phyloP scores from a whole-genome alignment of 2,113 vertebrate genomes.

The Apodemus speciosus region DNA sequence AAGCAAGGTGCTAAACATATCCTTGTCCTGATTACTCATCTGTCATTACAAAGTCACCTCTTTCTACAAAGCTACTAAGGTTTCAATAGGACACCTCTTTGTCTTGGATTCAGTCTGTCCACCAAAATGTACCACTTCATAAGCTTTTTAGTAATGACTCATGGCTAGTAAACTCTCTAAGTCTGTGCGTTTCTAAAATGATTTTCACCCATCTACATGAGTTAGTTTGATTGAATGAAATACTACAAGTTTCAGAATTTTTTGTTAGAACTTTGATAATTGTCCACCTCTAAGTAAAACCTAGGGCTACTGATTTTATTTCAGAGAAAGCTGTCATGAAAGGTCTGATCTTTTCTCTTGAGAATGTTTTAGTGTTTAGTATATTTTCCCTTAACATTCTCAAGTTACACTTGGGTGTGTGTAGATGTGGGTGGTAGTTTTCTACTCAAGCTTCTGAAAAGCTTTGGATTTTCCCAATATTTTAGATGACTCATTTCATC shows the following conservation, averaged over 20 bases:
- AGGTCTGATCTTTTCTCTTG: conserved; percentile 22
- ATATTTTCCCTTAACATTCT: conserved; percentile 8
- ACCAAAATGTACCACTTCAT: background rate
- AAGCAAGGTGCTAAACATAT: background rate
- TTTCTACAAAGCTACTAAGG: background rate
- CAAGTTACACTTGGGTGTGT: background rate
- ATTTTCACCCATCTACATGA: background rate
- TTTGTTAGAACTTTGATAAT: background rate
- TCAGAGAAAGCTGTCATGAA: background rate
- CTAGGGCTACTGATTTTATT: background rate
- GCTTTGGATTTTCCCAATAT: conserved; percentile 10
- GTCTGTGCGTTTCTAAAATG: background rate
- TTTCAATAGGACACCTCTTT: background rate
- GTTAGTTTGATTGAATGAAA: background rate
- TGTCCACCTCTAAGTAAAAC: background rate
- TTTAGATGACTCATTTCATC: conserved; percentile 50
- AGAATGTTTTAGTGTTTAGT: background rate
- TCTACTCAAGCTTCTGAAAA: conserved; percentile 32
- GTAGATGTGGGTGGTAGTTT: conserved; percentile 18
- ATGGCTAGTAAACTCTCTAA: background rate
- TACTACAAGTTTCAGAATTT: background rate
- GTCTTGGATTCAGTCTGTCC: background rate
- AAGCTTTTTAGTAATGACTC: conserved; percentile 26
- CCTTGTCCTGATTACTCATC: background rate
- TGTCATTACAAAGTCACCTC: background rate